Conservation (phyloP, 2,113 vertebrate species). For the Menidia beryllina region DNA sequence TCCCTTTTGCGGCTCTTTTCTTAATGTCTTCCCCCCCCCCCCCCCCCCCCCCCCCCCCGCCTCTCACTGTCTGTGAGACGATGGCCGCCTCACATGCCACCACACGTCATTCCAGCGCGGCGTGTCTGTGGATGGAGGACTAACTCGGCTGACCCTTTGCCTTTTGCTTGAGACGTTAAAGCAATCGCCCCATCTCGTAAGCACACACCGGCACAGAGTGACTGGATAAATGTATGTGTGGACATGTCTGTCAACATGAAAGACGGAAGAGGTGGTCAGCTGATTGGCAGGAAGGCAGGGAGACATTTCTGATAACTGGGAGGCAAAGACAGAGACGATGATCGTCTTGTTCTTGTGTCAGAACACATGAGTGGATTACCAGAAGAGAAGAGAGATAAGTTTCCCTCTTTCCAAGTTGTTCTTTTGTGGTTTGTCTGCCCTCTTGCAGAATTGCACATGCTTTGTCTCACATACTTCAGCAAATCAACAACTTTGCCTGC, state of each 20-base stretch:
- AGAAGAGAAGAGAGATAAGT: neutral
- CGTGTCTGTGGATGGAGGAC: neutral
- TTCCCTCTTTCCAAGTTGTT: neutral
- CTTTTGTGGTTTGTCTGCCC: neutral
- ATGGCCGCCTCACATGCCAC: neutral
- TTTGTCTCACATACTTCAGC: neutral
- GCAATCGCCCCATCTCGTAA: neutral
- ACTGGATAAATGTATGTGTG: conserved; percentile 21
- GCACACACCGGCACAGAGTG: neutral
- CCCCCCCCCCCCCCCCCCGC: too few species aligned
- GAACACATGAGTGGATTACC: conserved; percentile 7
- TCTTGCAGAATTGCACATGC: neutral
- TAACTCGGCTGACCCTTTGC: neutral
- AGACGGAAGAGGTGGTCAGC: conserved; percentile 16
- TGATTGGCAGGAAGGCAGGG: conserved; percentile 11
- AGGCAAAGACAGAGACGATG: conserved; percentile 17
- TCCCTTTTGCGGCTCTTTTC: neutral
- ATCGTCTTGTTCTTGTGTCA: conserved; percentile 4
- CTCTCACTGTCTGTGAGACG: neutral
- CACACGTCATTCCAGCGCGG: neutral
- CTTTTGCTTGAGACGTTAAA: conserved; percentile 9
- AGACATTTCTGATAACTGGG: neutral
- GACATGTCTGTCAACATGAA: neutral
- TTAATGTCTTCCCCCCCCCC: neutral
- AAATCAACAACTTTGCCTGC: neutral